Evolutionary conservation across 2,888 invertebrate species (phyloP), one percentile per base, ranked within the genome.

Genomic region (Andrena praecox): DNA sequence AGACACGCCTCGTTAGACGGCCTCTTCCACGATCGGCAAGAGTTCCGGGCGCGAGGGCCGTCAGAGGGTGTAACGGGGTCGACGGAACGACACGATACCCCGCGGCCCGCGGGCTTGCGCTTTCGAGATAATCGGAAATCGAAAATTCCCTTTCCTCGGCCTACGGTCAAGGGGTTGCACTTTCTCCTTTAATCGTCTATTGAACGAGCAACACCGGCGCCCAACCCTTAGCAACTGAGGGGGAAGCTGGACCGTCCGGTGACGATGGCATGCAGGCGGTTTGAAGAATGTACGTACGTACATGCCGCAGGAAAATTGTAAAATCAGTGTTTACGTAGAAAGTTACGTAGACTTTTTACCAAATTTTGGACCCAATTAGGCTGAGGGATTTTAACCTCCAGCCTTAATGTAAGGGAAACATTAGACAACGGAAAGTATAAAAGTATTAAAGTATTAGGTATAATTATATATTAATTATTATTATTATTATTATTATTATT

Each of bases 151-250:
- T 72, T 64, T 62, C 63, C 68, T 42, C 52, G 35, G 56, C 76
- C 76, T 84, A 50, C 73, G 84, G 73, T 82, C 77, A 79, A 80
- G 76, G 56, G 67, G 52, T 16, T 29, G 74, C 82, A 86, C 86
- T 87, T 86, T 86, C 87, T 80, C 82, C 80, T 80, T 60, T 80
- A 77, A 85, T 77, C 78, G 79, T 27, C 62, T 48, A 72, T 85
- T 56, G 77, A 77, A 60, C 81, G 63, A 56, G 27, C 48, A 24
- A 27, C 31, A 12, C 54, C 33, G 63, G 6, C 12, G 16, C 42
- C 20, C 7, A 10, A 50, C 16, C 1, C 0, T 10, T 2, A n/a
- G 3, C 8, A n/a, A 10, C 0, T 20, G 48, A 16, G 8, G 29
- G 31, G 20, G 16, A 56, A 24, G 42, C 16, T 20, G 27, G 33